Base-by-base conservation (phyloP, 1,140 invertebrate species). In the Lucilia cuprina region DNA sequence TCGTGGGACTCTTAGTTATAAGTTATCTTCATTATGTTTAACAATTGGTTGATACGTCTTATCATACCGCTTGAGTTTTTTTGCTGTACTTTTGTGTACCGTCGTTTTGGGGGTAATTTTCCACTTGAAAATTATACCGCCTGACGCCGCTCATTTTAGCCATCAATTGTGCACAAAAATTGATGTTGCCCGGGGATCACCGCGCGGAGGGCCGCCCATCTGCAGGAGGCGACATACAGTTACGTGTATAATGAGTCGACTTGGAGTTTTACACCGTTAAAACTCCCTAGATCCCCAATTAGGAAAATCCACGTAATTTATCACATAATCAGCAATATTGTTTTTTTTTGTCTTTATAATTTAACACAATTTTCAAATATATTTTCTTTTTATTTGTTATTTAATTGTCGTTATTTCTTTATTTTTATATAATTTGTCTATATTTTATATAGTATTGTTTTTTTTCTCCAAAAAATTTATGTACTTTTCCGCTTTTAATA, bases 111-210 rank as follows among this genome's bases (percentile, higher is more conserved):
- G 41, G 41, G 41, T 41, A 41, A 41, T 41, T 41, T 41, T 60
- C 35, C 17, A 30, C 13, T 4, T 47, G 34, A 78, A 41, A 41
- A 78, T 78, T 41, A n/a, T 35, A 7, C 41, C 5, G 10, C 2
- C 5, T 47, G n/a, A 34, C 77, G 77, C 77, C 77, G 77, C 77
- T 80, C 77, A 80, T 80, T 80, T 80, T 80, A 41, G 77, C 77
- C 77, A 41, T 49, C 77, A 50, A 80, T 49, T 80, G n/a, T 25
- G 17, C 41, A 19, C 21, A 30, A 30, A 47, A 49, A 49, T 80
- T 49, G 77, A 80, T 41, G 77, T 80, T 80, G 77, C 77, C 77
- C 77, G 77, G 77, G 77, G 77, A 80, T 49, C 77, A 80, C 77
- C 77, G 41, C 77, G 77, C 77, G 77, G 77, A 80, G 77, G 77